These are phyloP conservation scores for Leptinotarsa defecta DNA, from an alignment of 1,140 invertebrate genomes.

Conservation along the genomic window DNA sequence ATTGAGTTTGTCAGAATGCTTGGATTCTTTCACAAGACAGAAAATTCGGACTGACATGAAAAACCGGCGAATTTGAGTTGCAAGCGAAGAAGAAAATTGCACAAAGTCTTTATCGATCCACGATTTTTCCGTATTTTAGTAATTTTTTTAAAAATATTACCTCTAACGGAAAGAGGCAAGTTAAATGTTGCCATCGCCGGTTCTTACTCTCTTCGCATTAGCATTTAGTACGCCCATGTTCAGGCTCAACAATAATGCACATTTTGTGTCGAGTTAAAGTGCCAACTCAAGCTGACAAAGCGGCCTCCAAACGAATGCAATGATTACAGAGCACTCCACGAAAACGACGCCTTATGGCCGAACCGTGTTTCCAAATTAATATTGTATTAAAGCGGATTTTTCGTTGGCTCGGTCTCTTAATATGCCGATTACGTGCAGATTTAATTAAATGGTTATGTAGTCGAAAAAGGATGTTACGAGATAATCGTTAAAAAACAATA, in stretches of 20 bases:
- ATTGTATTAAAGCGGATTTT: conserved; percentile 18
- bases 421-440: conserved; percentile 2
- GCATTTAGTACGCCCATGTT: conserved; percentile 7
- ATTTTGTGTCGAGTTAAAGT: conserved; percentile 22
- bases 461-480: conserved; percentile 1
- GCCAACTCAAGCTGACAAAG: conserved; percentile 20
- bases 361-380: conserved; percentile 25
- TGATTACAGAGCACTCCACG: conserved; percentile 20
- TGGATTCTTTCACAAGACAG: too few relatives aligned
- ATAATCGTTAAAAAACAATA: conserved; percentile 4
- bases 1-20: too few relatives aligned
- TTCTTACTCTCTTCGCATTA: not conserved
- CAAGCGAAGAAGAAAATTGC: too few relatives aligned
- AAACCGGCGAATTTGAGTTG: too few relatives aligned
- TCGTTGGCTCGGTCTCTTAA: conserved; percentile 10
- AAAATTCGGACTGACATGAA: too few relatives aligned
- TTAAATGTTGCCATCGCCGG: not conserved
- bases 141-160: too few relatives aligned
- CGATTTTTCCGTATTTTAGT: too few relatives aligned
- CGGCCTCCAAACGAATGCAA: conserved; percentile 20
- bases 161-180: too few relatives aligned
- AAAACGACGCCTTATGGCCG: conserved; percentile 19
- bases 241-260: conserved; percentile 10
- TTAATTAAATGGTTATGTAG: conserved; percentile 9
- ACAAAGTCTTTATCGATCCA: too few relatives aligned